Evolutionary conservation across 2,888 invertebrate species (phyloP).

Genomic region (Pterostichus niger): DNA sequence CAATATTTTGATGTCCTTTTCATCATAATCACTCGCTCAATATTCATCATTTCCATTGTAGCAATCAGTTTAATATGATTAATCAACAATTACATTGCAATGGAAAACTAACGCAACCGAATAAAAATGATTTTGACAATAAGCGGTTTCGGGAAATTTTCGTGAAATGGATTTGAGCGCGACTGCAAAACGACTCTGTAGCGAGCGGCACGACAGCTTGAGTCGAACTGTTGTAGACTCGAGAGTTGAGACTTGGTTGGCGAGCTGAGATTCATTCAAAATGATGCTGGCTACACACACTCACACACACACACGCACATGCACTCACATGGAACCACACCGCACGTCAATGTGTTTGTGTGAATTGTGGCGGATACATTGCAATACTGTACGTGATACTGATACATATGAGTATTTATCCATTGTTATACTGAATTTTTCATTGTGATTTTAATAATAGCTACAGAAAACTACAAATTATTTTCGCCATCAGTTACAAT

Average conservation of each 20-base stretch:
- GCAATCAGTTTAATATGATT: neutral
- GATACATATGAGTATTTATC: neutral
- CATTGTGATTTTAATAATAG: too few species aligned
- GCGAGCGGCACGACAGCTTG: slow-evolving; percentile 40
- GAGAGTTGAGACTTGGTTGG: slow-evolving; percentile 35
- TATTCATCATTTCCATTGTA: slow-evolving; percentile 13
- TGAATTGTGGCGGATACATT: slow-evolving; percentile 4
- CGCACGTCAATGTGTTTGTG: neutral
- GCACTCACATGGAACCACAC: neutral
- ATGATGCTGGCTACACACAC: slow-evolving; percentile 62
- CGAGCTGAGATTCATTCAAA: slow-evolving; percentile 63
- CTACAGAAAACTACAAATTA: too few species aligned
- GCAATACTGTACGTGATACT: slow-evolving; percentile 7
- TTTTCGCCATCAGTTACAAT: too few species aligned
- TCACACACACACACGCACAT: slow-evolving; percentile 27
- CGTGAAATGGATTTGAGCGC: neutral
- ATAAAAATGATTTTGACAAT: neutral
- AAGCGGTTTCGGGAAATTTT: neutral
- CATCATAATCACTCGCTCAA: neutral
- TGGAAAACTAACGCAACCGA: neutral
- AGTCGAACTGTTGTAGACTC: slow-evolving; percentile 51
- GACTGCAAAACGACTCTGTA: neutral
- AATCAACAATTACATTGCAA: slow-evolving; percentile 5
- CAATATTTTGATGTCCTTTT: slow-evolving; percentile 13
- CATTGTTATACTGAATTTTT: neutral